Evolutionary conservation across 1,140 invertebrate genomes (phyloP).

Genomic region (Drosophila gunungcola): DNA sequence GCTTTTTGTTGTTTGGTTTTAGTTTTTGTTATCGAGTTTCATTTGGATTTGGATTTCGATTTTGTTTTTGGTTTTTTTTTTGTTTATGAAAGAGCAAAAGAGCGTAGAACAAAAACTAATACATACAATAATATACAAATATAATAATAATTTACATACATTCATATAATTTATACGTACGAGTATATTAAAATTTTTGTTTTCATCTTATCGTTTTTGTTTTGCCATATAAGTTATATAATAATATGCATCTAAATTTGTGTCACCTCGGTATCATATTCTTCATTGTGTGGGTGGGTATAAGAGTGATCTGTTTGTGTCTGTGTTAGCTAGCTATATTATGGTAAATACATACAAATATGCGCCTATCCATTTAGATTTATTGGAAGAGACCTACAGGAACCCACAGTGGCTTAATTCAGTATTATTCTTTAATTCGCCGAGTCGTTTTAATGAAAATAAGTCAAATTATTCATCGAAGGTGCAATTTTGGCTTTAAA

Average conservation of each 20-base stretch:
- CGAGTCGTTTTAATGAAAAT: too few relatives aligned
- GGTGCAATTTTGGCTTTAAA: too few relatives aligned
- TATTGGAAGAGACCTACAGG: not conserved
- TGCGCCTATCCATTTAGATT: slow-evolving; percentile 19
- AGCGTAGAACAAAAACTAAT: slow-evolving; percentile 84
- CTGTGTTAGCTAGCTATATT: slow-evolving; percentile 30
- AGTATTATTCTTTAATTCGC: too few relatives aligned
- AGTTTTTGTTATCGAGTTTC: slow-evolving; percentile 40
- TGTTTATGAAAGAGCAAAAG: slow-evolving; percentile 84
- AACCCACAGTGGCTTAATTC: not conserved
- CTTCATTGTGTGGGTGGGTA: slow-evolving; percentile 4
- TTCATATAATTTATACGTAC: slow-evolving; percentile 72
- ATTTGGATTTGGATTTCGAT: slow-evolving; percentile 38
- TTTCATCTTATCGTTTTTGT: slow-evolving; percentile 40
- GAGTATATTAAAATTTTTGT: slow-evolving; percentile 72
- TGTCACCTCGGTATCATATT: slow-evolving; percentile 21
- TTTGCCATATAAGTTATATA: slow-evolving; percentile 54
- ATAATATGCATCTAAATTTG: slow-evolving; percentile 62
- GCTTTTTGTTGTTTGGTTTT: slow-evolving; percentile 49
- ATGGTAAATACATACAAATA: slow-evolving; percentile 41
- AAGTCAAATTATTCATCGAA: too few relatives aligned
- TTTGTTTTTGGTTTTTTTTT: slow-evolving; percentile 35
- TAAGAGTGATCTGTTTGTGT: slow-evolving; percentile 8
- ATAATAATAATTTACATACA: slow-evolving; percentile 78
- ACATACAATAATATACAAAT: slow-evolving; percentile 83